A percentile compares a stretch with the other conserved stretches of the same genome.
phyloP scores from a whole-genome alignment of 2,797 vertebrate genomes.

The Numenius phaeopus region DNA sequence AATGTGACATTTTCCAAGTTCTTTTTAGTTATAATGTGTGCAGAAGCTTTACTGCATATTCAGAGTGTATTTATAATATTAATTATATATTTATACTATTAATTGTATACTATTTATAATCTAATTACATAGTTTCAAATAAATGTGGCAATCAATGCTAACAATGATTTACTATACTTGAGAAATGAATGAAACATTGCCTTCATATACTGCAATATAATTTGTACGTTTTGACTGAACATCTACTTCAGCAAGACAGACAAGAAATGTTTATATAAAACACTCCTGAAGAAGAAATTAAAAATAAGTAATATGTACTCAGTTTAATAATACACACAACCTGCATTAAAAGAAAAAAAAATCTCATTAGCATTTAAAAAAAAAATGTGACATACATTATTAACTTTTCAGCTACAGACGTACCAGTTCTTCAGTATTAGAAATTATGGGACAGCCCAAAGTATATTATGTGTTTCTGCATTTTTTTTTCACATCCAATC shows the following conservation, averaged over 20 bases:
- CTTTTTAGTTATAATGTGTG: background rate
- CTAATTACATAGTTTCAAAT: background rate
- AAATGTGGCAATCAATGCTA: background rate
- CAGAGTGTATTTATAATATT: background rate
- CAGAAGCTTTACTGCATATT: background rate
- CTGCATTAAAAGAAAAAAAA: background rate
- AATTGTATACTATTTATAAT: background rate
- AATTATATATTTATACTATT: background rate
- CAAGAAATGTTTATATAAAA: background rate
- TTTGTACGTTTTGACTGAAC: background rate
- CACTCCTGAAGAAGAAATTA: background rate
- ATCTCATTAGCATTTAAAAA: background rate
- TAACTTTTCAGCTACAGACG: background rate
- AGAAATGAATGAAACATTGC: constrained; percentile 3
- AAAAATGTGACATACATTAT: background rate
- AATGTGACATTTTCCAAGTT: background rate
- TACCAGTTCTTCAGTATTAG: background rate
- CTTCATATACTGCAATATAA: background rate
- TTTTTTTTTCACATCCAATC: background rate
- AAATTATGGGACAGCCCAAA: background rate
- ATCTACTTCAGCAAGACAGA: background rate
- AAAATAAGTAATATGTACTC: background rate
- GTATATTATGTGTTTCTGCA: background rate
- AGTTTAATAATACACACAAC: background rate
- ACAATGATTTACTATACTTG: background rate